phyloP scores from a whole-genome alignment of 1,140 invertebrate genomes.

The Temnothorax curvispinosus region DNA sequence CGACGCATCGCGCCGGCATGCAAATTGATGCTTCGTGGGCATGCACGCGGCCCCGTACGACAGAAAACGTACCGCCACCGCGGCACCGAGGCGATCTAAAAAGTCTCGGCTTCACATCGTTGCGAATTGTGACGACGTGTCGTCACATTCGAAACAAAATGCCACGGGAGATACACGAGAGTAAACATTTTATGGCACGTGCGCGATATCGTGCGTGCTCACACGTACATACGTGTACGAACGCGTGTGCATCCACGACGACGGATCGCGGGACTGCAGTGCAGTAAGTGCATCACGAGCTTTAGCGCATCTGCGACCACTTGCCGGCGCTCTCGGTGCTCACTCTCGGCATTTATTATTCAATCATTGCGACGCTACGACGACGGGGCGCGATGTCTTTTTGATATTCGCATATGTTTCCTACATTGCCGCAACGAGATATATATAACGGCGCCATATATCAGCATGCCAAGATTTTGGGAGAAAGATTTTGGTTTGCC shows the following conservation, averaged over 20 bases:
- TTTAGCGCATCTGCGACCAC: constrained; percentile 80
- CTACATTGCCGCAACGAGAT: not conserved
- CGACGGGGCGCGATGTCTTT: constrained; percentile 27
- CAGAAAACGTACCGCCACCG: not conserved
- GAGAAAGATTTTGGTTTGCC: constrained; percentile 1
- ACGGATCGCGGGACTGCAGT: constrained; percentile 70
- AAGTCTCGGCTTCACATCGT: not conserved
- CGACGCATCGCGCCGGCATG: not conserved
- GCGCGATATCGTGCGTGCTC: constrained; percentile 46
- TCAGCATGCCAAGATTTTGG: constrained; percentile 27
- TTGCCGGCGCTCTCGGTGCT: constrained; percentile 72
- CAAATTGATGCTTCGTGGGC: constrained; percentile 10
- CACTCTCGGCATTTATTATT: constrained; percentile 80
- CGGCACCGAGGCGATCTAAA: not conserved
- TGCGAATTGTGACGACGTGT: constrained; percentile 21
- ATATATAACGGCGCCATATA: not conserved
- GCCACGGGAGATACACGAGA: constrained; percentile 53
- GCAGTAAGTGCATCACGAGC: constrained; percentile 80
- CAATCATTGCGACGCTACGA: constrained; percentile 70
- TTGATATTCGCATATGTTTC: constrained; percentile 3
- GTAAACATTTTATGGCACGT: constrained; percentile 64
- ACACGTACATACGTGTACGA: not conserved
- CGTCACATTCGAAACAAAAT: constrained; percentile 44
- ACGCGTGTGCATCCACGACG: constrained; percentile 6
- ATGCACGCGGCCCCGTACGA: not conserved